phyloP scores from a whole-genome alignment of 2,888 invertebrate genomes.

The Prosopocoilus inquinatus region DNA sequence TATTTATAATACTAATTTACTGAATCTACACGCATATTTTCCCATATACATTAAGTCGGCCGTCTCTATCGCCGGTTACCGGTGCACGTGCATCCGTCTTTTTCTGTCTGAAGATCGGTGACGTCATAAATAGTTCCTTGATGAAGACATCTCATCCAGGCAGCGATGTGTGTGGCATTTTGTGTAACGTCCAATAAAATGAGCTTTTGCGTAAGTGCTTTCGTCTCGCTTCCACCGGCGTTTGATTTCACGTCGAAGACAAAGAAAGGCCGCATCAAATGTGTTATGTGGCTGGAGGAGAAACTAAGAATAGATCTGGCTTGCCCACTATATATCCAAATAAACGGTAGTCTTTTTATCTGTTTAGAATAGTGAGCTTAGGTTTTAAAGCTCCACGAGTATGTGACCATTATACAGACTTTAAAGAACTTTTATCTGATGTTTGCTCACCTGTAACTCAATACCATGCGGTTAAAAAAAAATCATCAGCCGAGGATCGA shows the following conservation, averaged over 20 bases:
- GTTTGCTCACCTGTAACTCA: slow-evolving; percentile 4
- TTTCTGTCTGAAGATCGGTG: slow-evolving; percentile 33
- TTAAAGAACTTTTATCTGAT: not conserved
- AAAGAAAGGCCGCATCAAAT: slow-evolving; percentile 51
- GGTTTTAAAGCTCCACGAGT: not conserved
- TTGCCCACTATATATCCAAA: slow-evolving; percentile 1
- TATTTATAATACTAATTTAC: slow-evolving; percentile 33
- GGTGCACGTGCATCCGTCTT: slow-evolving; percentile 11
- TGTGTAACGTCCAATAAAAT: slow-evolving; percentile 41
- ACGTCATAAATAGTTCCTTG: slow-evolving; percentile 51
- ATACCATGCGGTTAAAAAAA: slow-evolving; percentile 16
- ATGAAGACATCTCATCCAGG: slow-evolving; percentile 52
- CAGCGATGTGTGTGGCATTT: slow-evolving; percentile 52
- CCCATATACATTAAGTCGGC: slow-evolving; percentile 21
- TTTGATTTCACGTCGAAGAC: not conserved
- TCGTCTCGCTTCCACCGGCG: slow-evolving; percentile 4
- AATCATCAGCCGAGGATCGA: slow-evolving; percentile 1
- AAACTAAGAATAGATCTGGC: not conserved
- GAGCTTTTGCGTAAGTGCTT: slow-evolving; percentile 24
- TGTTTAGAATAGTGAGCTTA: slow-evolving; percentile 2
- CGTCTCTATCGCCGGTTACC: slow-evolving; percentile 9
- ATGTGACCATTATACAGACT: not conserved
- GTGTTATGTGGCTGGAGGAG: slow-evolving; percentile 52
- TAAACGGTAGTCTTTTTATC: slow-evolving; percentile 5
- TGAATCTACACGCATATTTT: slow-evolving; percentile 24